Evolutionary conservation across 1,140 invertebrate species (phyloP).

Genomic region (Papilio xuthus): DNA sequence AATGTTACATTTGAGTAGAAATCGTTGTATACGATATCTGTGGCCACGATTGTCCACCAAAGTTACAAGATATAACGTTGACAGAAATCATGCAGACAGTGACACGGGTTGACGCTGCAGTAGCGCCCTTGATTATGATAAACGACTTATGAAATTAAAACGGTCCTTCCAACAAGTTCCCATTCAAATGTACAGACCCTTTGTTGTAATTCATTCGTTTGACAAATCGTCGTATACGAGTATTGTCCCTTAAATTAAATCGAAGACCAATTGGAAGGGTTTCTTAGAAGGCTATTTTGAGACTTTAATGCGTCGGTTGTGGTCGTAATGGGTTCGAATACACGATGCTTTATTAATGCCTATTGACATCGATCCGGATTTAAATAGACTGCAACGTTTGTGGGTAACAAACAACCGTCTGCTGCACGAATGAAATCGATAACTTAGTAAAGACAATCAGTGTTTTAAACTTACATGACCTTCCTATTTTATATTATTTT

Average conservation of each 20-base stretch:
- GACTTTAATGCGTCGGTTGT: conserved; percentile 72
- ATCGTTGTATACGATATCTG: conserved; percentile 41
- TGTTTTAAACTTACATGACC: background rate
- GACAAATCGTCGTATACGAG: conserved; percentile 74
- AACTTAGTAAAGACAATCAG: background rate
- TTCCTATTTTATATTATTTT: background rate
- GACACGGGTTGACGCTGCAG: conserved; percentile 72
- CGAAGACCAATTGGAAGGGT: conserved; percentile 69
- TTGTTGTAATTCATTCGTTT: conserved; percentile 79
- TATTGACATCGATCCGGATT: conserved; percentile 50
- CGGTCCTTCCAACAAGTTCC: conserved; percentile 77
- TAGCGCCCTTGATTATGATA: conserved; percentile 77
- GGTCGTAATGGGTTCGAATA: conserved; percentile 61
- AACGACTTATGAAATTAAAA: conserved; percentile 82
- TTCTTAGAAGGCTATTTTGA: conserved; percentile 70
- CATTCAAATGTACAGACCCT: conserved; percentile 77
- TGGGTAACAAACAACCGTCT: conserved; percentile 9
- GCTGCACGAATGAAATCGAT: conserved; percentile 3
- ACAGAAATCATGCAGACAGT: conserved; percentile 64
- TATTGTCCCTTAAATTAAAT: conserved; percentile 76
- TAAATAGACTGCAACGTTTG: conserved; percentile 41
- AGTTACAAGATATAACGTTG: conserved; percentile 72
- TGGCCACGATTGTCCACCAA: conserved; percentile 65
- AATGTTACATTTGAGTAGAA: conserved; percentile 6
- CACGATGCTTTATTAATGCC: conserved; percentile 52